Conservation (phyloP, 2,113 vertebrate species). For the Electrona antarctica region DNA sequence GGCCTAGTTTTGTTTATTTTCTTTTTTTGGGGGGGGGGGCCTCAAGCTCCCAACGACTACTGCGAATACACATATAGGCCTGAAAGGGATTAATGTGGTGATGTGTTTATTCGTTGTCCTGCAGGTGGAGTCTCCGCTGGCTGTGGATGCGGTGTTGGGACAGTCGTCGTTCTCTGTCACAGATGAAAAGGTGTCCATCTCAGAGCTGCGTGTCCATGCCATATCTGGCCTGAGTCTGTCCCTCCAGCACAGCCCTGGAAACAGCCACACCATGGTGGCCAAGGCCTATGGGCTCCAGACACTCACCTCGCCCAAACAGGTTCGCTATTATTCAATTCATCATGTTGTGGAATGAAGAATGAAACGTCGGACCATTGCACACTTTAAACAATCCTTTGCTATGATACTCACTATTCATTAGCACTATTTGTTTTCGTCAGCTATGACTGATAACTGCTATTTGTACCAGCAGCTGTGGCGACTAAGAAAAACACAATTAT, state of each 20-base stretch:
- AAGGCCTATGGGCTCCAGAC: slow-evolving; percentile 89
- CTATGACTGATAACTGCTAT: not conserved
- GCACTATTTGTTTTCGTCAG: not conserved
- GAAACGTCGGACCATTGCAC: not conserved
- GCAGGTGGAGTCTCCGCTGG: slow-evolving; percentile 94
- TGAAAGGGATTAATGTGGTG: not conserved
- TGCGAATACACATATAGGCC: too few species aligned
- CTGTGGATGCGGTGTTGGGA: slow-evolving; percentile 88
- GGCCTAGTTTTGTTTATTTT: too few species aligned
- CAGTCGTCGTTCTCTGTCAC: slow-evolving; percentile 88
- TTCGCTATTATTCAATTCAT: slow-evolving; percentile 47
- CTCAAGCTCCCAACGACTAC: too few species aligned
- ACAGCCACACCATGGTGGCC: slow-evolving; percentile 96
- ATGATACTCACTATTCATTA: not conserved
- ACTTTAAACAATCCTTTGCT: not conserved
- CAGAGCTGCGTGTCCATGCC: slow-evolving; percentile 88
- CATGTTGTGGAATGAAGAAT: not conserved
- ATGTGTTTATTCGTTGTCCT: not conserved
- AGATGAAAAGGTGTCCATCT: slow-evolving; percentile 96
- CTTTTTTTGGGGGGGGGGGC: too few species aligned
- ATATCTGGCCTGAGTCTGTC: slow-evolving; percentile 89
- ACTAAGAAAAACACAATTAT: not conserved
- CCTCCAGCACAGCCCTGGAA: slow-evolving; percentile 92
- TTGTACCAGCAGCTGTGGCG: not conserved
- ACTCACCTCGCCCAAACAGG: slow-evolving; percentile 91